phyloP scores from a whole-genome alignment of 1,140 invertebrate genomes.

The Cyclina sinensis region DNA sequence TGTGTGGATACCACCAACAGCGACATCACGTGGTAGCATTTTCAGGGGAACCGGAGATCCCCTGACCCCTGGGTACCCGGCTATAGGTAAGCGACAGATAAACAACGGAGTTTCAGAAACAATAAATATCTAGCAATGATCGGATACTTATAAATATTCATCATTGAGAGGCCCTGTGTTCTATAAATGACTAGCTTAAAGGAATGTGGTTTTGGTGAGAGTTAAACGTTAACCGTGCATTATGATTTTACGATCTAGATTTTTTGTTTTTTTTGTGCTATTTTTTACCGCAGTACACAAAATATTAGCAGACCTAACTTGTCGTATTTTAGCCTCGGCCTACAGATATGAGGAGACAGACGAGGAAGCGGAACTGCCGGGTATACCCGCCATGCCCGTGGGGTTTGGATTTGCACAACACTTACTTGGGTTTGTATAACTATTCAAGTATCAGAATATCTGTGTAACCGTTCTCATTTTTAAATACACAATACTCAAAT shows the following conservation, averaged over 20 bases:
- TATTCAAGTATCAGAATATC: too few species aligned
- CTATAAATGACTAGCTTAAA: too few species aligned
- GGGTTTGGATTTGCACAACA: slow-evolving; percentile 83
- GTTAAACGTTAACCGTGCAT: too few species aligned
- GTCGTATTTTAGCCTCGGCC: slow-evolving; percentile 72
- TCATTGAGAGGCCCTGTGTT: too few species aligned
- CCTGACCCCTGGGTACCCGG: slow-evolving; percentile 86
- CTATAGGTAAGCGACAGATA: slow-evolving; percentile 77
- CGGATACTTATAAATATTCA: too few species aligned
- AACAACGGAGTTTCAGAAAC: too few species aligned
- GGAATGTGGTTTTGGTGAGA: too few species aligned
- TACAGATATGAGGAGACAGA: slow-evolving; percentile 51
- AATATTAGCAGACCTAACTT: too few species aligned
- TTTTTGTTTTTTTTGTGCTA: too few species aligned
- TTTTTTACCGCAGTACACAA: too few species aligned
- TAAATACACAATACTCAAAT: background rate
- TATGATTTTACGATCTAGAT: too few species aligned
- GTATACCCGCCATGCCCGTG: slow-evolving; percentile 86
- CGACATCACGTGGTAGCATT: slow-evolving; percentile 82
- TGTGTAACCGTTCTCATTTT: background rate
- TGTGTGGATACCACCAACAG: slow-evolving; percentile 87
- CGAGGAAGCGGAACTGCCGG: slow-evolving; percentile 72
- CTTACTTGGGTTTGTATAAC: slow-evolving; percentile 76
- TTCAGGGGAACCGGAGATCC: slow-evolving; percentile 86
- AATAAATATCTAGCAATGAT: too few species aligned